Base-by-base conservation (phyloP, 2,888 invertebrate species). In the Spisula subtruncata region DNA sequence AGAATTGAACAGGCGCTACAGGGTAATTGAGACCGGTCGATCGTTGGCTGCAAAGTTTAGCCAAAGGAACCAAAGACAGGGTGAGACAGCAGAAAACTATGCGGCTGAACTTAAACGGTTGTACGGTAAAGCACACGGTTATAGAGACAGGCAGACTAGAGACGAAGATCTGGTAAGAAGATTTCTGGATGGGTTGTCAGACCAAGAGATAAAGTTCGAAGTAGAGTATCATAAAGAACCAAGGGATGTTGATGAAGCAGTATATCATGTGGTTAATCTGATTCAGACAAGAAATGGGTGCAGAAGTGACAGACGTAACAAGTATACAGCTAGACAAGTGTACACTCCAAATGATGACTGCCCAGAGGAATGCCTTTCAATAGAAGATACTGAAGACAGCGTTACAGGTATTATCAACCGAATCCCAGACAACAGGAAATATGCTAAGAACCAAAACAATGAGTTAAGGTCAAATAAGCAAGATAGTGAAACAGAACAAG, bases 61-160 rank as follows among this genome's bases (percentile, higher is more conserved):
- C 32, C 48, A 71, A 20, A 66, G 89, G 25, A 88, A 71, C 8
- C 88, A 92, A 83, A 82, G 25, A 29, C 29, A n/a, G 25, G 81
- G 51, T 25, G 90, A 89, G 35, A 66, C 88, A 18, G 86, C 79
- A 18, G 89, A 90, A 80, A 83, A 89, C 16, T 91, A 88, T 81
- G 91, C 91, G 4, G 88, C 93, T 20, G 91, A 92, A 12, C 81
- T 92, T 8, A 91, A 92, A 46, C 60, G 79, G 2, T 54, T 93
- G 12, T 90, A 92, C 75, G 86, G 84, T 71, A 90, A 89, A 71
- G 92, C 87, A 0, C 85, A 92, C 35, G 80, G 83, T 12, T 29
- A 88, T 41, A 66, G 92, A 41, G 89, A 91, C 60, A 32, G 35
- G 0, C 51, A n/a, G 18, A 90, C 89, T 1, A 85, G 86, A 25